Evolutionary conservation across 2,888 invertebrate species (phyloP).

Genomic region (Dryobota labecula): DNA sequence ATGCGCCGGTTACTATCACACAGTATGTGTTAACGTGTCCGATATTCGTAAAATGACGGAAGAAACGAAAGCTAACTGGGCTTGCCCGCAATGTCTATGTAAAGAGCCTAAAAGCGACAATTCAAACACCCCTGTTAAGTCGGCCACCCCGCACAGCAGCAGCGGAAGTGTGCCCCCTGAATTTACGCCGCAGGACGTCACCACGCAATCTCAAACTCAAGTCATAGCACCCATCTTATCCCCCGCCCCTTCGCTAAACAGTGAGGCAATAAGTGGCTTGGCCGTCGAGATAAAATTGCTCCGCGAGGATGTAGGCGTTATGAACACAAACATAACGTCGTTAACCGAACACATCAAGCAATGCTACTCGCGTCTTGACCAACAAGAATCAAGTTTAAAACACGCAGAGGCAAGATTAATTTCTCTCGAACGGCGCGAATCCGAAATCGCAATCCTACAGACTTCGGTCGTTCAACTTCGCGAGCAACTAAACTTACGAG

Average conservation of each 20-base stretch:
- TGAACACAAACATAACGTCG: too few relatives aligned
- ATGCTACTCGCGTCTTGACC: neutral
- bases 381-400: neutral
- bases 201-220: too few relatives aligned
- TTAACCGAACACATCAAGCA: neutral
- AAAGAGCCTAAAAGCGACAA: neutral
- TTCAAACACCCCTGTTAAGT: neutral
- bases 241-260: too few relatives aligned
- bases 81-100: neutral
- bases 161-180: too few relatives aligned
- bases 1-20: neutral
- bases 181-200: too few relatives aligned
- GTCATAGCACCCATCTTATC: too few relatives aligned
- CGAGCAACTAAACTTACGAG: neutral
- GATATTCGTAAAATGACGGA: neutral
- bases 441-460: neutral
- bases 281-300: neutral
- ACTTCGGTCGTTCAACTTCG: neutral
- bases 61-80: neutral
- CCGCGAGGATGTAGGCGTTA: neutral
- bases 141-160: neutral
- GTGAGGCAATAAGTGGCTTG: too few relatives aligned
- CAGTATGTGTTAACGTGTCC: neutral
- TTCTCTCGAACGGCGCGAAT: neutral
- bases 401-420: neutral